Percentiles rank a stretch among this genome's conserved stretches.
Evolutionary conservation across 2,888 invertebrate species (phyloP).

Genomic region (Scelioninae gen. 2): DNA sequence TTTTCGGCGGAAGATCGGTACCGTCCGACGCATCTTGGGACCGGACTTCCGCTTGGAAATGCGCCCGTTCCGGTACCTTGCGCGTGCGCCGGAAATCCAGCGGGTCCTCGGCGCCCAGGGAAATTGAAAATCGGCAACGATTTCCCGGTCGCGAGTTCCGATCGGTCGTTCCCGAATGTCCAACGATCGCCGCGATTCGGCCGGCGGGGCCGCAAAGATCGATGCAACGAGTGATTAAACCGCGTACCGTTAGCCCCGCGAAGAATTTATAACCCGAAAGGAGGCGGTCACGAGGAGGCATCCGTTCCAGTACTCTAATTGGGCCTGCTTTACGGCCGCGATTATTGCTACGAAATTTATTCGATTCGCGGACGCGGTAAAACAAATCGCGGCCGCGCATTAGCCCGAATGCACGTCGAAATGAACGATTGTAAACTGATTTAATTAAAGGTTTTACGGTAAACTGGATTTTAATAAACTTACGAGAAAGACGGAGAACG

Average conservation of each 20-base stretch:
- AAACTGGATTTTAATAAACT: not conserved
- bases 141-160: slow-evolving; percentile 23
- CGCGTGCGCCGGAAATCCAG: too few relatives aligned
- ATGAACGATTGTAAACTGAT: slow-evolving; percentile 12
- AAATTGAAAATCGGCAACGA: slow-evolving; percentile 2
- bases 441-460: slow-evolving; percentile 9
- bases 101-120: too few relatives aligned
- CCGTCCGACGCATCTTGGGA: too few relatives aligned
- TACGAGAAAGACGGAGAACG: too few relatives aligned
- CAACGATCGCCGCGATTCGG: slow-evolving; percentile 1
- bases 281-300: slow-evolving; percentile 26
- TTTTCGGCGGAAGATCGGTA: too few relatives aligned
- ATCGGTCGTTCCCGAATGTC: slow-evolving; percentile 26
- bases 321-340: slow-evolving; percentile 36
- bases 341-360: slow-evolving; percentile 40
- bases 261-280: slow-evolving; percentile 13
- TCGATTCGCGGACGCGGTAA: slow-evolving; percentile 1
- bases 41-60: too few relatives aligned
- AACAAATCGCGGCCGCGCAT: slow-evolving; percentile 20
- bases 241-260: slow-evolving; percentile 34
- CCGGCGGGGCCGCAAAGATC: too few relatives aligned
- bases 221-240: slow-evolving; percentile 45
- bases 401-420: too few relatives aligned
- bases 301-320: slow-evolving; percentile 41
- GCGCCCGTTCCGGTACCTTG: too few relatives aligned